These are phyloP conservation scores for Calycopis cecrops DNA, from an alignment of 1,140 invertebrate genomes.

Conservation along the genomic window DNA sequence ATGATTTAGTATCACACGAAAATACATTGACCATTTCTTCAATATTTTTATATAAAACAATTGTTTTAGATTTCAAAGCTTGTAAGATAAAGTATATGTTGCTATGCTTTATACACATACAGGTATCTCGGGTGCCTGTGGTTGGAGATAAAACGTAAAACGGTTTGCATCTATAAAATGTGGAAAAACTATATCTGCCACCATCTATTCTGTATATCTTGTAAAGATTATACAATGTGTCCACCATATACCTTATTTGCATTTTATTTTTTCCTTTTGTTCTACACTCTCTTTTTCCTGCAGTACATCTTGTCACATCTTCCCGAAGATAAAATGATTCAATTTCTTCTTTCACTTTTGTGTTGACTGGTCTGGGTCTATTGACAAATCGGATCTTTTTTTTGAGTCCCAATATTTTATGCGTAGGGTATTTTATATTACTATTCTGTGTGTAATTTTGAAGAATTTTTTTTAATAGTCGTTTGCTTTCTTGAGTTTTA, in stretches of 20 bases:
- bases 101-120: constrained; percentile 22
- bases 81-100: constrained; percentile 17
- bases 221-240: constrained; percentile 21
- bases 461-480: too few species aligned
- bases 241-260: constrained; percentile 21
- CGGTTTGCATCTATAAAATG: constrained; percentile 24
- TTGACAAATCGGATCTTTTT: not conserved
- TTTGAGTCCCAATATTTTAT: not conserved
- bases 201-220: constrained; percentile 24
- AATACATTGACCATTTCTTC: not conserved
- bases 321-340: constrained; percentile 22
- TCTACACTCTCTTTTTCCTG: constrained; percentile 22
- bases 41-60: not conserved
- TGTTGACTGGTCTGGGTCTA: not conserved
- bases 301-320: constrained; percentile 19
- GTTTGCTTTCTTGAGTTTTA: too few species aligned
- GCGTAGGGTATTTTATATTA: too few species aligned
- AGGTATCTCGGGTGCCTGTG: constrained; percentile 15
- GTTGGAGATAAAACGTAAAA: constrained; percentile 20
- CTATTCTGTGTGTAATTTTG: too few species aligned
- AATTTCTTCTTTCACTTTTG: not conserved
- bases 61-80: not conserved
- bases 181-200: constrained; percentile 17
- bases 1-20: not conserved
- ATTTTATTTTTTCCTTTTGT: constrained; percentile 21